Conservation (phyloP, 2,797 vertebrate species). For the Masticophis lateralis region DNA sequence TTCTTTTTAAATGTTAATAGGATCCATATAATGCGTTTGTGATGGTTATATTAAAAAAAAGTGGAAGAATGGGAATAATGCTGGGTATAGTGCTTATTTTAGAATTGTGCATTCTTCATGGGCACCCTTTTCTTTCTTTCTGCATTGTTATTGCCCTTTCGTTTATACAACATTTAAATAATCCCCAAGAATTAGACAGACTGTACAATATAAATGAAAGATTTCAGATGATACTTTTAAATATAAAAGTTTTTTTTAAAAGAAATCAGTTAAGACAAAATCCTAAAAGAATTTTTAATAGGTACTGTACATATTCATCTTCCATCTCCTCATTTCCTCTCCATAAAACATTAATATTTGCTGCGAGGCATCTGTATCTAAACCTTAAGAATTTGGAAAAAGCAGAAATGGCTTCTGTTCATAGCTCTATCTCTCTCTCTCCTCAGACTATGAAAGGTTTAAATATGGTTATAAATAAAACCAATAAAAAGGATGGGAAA, state of each 20-base stretch:
- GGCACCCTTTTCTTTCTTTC: background rate
- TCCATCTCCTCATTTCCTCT: background rate
- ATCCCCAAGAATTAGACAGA: background rate
- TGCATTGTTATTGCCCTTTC: background rate
- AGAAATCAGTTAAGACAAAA: background rate
- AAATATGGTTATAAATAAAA: background rate
- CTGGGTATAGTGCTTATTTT: slow-evolving; percentile 12
- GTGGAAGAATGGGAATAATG: slow-evolving; percentile 15
- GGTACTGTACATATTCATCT: background rate
- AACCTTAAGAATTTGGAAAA: background rate
- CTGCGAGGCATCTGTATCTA: background rate
- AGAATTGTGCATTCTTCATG: background rate
- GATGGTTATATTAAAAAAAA: slow-evolving; percentile 23
- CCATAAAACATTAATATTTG: background rate
- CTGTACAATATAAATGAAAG: background rate
- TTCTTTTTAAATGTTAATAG: slow-evolving; percentile 49
- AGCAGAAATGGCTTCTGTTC: background rate
- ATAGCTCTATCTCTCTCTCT: background rate
- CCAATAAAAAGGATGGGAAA: background rate
- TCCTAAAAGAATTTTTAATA: background rate
- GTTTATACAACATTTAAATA: background rate
- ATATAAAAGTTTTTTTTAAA: background rate
- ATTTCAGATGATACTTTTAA: background rate
- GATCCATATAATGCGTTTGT: slow-evolving; percentile 32
- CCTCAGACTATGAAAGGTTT: background rate